Evolutionary conservation across 1,140 invertebrate species (phyloP).

Genomic region (Trachymyrmex cornetzi): DNA sequence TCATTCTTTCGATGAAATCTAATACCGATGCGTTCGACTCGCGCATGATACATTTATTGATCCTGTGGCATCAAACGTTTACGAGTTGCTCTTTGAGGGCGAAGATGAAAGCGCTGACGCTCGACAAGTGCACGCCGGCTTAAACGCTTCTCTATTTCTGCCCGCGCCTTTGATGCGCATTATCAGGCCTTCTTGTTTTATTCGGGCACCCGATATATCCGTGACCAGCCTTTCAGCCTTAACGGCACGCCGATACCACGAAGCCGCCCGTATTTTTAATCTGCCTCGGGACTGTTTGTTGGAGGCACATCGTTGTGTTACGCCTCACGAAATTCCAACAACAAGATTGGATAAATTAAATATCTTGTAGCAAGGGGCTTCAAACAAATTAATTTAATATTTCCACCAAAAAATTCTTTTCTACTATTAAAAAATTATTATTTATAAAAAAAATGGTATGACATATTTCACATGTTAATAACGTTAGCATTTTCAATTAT

Average conservation of each 20-base stretch:
- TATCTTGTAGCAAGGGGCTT: neutral
- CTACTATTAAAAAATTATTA: neutral
- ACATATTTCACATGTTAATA: neutral
- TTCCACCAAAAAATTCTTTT: neutral
- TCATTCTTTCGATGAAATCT: conserved; percentile 64
- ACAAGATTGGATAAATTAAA: conserved; percentile 28
- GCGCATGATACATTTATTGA: conserved; percentile 76
- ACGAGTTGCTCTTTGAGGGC: conserved; percentile 79
- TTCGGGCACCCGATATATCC: conserved; percentile 74
- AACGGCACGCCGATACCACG: conserved; percentile 46
- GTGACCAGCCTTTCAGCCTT: conserved; percentile 56
- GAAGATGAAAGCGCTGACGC: conserved; percentile 81
- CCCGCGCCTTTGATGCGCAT: conserved; percentile 81
- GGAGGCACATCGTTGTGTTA: conserved; percentile 7
- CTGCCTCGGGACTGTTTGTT: neutral
- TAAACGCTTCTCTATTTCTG: conserved; percentile 81
- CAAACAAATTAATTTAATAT: neutral
- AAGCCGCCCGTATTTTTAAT: conserved; percentile 55
- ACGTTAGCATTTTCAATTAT: neutral
- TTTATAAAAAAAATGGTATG: no score
- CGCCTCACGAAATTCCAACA: conserved; percentile 22
- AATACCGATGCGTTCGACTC: conserved; percentile 61
- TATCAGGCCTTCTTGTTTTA: conserved; percentile 78
- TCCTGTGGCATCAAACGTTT: conserved; percentile 78
- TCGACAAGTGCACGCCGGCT: conserved; percentile 76